These are phyloP conservation scores for Metacarcinus magister DNA, from an alignment of 2,888 invertebrate genomes.

Conservation along the genomic window DNA sequence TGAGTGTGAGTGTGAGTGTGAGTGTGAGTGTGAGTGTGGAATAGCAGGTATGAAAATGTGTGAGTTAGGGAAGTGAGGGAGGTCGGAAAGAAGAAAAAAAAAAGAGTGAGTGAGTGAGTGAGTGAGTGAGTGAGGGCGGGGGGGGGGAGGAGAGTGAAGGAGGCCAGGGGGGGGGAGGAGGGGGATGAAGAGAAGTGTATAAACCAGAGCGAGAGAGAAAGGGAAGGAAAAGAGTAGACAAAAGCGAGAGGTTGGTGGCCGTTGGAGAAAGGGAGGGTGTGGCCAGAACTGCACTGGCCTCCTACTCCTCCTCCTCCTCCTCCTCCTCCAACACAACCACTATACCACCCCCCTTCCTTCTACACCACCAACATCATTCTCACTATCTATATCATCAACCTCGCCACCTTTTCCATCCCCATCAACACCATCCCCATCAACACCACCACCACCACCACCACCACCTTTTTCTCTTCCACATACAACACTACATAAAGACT, in stretches of 20 bases:
- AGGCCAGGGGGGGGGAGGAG: background rate
- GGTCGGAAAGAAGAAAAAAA: background rate
- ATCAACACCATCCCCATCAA: background rate
- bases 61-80: no score
- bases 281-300: background rate
- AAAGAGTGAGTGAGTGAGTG: background rate
- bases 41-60: no score
- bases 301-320: background rate
- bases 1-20: background rate
- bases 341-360: background rate
- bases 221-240: slow-evolving; percentile 49
- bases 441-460: background rate
- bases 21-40: background rate
- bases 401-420: background rate
- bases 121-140: background rate
- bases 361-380: background rate
- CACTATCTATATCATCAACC: background rate
- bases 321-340: background rate
- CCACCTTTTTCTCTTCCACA: background rate
- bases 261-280: slow-evolving; percentile 30
- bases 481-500: no score
- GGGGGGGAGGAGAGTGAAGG: background rate
- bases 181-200: background rate
- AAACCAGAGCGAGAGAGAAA: slow-evolving; percentile 50
- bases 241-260: slow-evolving; percentile 44